Base-by-base conservation (phyloP, 2,888 invertebrate genomes). In the Synergus gifuensis region DNA sequence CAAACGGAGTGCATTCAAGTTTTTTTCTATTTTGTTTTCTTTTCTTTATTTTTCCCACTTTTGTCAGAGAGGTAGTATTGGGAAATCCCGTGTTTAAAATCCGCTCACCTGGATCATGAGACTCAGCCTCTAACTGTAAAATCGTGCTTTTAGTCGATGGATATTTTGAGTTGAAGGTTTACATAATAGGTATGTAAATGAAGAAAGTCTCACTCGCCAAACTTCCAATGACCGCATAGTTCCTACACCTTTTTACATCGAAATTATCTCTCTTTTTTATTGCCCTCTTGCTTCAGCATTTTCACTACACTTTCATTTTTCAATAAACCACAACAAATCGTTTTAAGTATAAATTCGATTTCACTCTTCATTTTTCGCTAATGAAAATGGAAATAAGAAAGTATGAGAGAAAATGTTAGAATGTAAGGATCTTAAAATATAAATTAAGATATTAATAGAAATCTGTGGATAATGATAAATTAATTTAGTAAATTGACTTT, bases 111-210 rank as follows among this genome's bases (percentile, higher is more conserved):
- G 22, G 73, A 54, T 54, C 36, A 73, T 73, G 73, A 58, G 40
- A 54, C 49, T 18, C 16, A 73, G n/a, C 36, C 36, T 73, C 36
- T 22, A 36, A 36, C 54, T 54, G 9, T 58, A 73, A 73, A 73
- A 36, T 73, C 54, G 73, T 54, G 54, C 12, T 36, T 54, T 36
- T 73, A 58, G 73, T 40, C 54, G 67, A 81, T 69, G 77, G 85
- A 84, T 85, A 86, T 84, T 84, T 85, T 84, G 79, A 82, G 67
- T 78, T 81, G 44, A 78, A 76, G 76, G 76, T 84, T 84, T 83
- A 83, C 69, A 77, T 81, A 82, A 83, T 76, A 86, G 85, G 85
- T 86, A 84, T 79, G 85, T 82, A 67, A 73, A 73, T 49, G 73
- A 73, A 54, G 73, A 69, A 69, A 69, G 73, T 73, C 28, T 62